Base-by-base conservation (phyloP, 2,113 vertebrate genomes). In the Protobothrops flavoviridis region DNA sequence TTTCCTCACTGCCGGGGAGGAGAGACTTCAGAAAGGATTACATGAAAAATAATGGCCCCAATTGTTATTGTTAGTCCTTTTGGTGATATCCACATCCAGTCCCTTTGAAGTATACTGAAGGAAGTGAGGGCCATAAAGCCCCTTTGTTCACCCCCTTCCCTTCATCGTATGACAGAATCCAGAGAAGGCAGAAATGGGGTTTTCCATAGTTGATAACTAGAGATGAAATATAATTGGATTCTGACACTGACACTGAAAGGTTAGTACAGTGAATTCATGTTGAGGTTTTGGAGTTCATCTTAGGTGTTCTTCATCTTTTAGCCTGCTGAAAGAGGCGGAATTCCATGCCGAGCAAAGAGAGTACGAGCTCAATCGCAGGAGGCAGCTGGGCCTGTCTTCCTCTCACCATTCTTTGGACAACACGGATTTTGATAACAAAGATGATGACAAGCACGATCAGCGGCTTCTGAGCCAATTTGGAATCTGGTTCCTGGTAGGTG, bases 351-450 rank as follows among this genome's bases (percentile, higher is more conserved):
- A 99, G 91, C 99, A 99, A 96, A 98, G 99, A 13, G 99, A 99
- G 93, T 96, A 99, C 91, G 99, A 99, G 93, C 96, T 99, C 96
- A 99, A 99, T 94, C 98, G 98, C 26, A 98, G 99, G 43, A 98
- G 99, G 59, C 99, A 99, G 97, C 98, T 99, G 99, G 99, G 99
- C 39, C 97, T 99, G 53, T 99, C 99, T 1, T 98, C 99, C 87
- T 99, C 99, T 26, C 99, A 99, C 95, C 99, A 99, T 90, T 99
- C 99, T 43, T 97, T 99, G 96, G 99, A 99, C 96, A 99, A 99
- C 94, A 98, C 98, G 0, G 99, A 99, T 95, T 99, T 99, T 94
- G 99, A 99, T 95, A 99, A 99, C 97, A 99, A 99, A 96, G 99
- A 99, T 91, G 99, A 99, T 29, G 99, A 99, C 95, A 99, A 99